phyloP scores from a whole-genome alignment of 1,140 invertebrate species.

The Monomorium pharaonis region DNA sequence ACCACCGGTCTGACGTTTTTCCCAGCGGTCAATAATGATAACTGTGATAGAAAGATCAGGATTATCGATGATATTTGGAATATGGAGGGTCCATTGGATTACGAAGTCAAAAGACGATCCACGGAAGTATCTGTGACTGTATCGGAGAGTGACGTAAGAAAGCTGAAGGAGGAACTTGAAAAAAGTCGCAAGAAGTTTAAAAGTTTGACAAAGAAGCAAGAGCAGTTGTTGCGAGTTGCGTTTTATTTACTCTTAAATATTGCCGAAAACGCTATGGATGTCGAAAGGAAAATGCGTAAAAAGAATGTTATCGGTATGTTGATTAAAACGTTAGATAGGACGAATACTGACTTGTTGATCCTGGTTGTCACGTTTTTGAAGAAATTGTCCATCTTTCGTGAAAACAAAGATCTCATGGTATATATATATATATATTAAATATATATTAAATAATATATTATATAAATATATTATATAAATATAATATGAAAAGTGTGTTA shows the following conservation, averaged over 20 bases:
- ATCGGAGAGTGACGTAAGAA: slow-evolving; percentile 85
- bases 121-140: slow-evolving; percentile 72
- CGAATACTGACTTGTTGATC: slow-evolving; percentile 94
- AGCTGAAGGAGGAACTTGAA: slow-evolving; percentile 92
- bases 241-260: slow-evolving; percentile 98
- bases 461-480: slow-evolving; percentile 31
- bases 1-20: slow-evolving; percentile 81
- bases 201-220: slow-evolving; percentile 95
- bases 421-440: slow-evolving; percentile 55
- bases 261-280: slow-evolving; percentile 94
- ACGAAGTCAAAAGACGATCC: slow-evolving; percentile 79
- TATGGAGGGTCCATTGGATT: slow-evolving; percentile 80
- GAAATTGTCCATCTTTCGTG: slow-evolving; percentile 96
- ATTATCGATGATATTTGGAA: slow-evolving; percentile 82
- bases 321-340: slow-evolving; percentile 94
- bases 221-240: slow-evolving; percentile 94
- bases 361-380: slow-evolving; percentile 97
- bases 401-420: slow-evolving; percentile 98
- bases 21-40: slow-evolving; percentile 74
- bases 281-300: slow-evolving; percentile 99
- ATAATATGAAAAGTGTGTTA: neutral
- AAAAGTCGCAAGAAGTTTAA: slow-evolving; percentile 92
- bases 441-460: no score
- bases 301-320: slow-evolving; percentile 96
- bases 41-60: slow-evolving; percentile 80